Evolutionary conservation across 2,888 invertebrate genomes (phyloP).

Genomic region (Epinotia brunnichana): DNA sequence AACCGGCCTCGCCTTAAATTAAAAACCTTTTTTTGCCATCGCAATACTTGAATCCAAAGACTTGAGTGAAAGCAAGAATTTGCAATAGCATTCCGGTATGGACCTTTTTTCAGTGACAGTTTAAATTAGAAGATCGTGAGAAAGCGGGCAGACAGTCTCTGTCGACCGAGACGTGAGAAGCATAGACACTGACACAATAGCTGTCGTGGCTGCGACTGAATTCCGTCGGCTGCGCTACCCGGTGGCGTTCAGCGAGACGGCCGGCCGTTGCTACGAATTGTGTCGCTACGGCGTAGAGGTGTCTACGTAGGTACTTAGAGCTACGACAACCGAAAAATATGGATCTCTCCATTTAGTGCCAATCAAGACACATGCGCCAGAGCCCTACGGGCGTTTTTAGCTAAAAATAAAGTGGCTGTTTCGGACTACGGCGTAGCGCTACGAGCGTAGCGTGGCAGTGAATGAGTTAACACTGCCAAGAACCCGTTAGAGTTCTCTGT

Average conservation of each 20-base stretch:
- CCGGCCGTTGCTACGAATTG: constrained; percentile 30
- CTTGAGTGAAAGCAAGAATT: constrained; percentile 25
- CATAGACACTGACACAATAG: constrained; percentile 38
- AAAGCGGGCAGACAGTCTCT: constrained; percentile 26
- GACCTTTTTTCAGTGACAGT: constrained; percentile 33
- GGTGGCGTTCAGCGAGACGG: background rate
- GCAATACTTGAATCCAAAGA: constrained; percentile 14
- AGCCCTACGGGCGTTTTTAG: no score
- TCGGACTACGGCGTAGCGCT: no score
- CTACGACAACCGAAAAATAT: background rate
- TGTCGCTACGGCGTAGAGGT: constrained; percentile 13
- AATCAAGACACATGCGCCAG: no score
- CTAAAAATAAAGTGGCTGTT: no score
- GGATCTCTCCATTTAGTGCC: background rate
- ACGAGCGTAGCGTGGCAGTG: no score
- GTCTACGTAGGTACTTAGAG: constrained; percentile 18
- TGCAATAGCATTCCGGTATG: constrained; percentile 17
- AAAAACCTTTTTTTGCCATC: background rate
- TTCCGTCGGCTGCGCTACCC: constrained; percentile 5
- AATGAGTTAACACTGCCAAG: background rate
- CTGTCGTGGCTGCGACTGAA: constrained; percentile 29
- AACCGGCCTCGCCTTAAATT: no score
- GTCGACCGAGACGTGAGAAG: constrained; percentile 30
- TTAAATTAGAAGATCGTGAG: constrained; percentile 34
- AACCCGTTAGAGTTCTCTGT: background rate